Evolutionary conservation across 2,797 vertebrate species (phyloP), one percentile per base, ranked within the genome.

Genomic region (Myoxocephalus aenaeus): DNA sequence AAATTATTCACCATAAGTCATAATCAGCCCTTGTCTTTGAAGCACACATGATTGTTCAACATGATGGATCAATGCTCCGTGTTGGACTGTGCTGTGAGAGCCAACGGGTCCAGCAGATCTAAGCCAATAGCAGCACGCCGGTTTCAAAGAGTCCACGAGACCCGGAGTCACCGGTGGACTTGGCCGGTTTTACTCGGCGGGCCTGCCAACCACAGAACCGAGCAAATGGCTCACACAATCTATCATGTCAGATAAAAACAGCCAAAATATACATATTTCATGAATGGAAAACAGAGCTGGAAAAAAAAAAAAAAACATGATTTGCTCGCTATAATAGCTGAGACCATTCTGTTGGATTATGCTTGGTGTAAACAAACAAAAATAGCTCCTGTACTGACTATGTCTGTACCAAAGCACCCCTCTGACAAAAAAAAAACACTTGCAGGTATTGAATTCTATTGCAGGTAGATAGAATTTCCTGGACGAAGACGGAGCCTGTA

Each of bases 321-420:
- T 84, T 80, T 69, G 58, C 38, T 15, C 2, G 20, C 66, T 34
- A 9, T 86, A 86, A 91, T 90, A 65, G 75, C 40, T 13, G 58
- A 77, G 20, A 79, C 86, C 87, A 29, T 86, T 80, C 75, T 82
- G 75, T 64, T 69, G 70, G 50, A 65, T 79, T 53, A 65, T 70
- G 79, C 56, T 66, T 7, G 53, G 74, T 46, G 81, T 90, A 90
- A 92, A 92, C 85, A 91, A 93, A 89, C 82, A 87, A 51, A 86
- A 89, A 89, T 74, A 85, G 82, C 77, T 66, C 40, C 81, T 58
- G 51, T 69, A 67, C 65, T 77, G 65, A 77, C 66, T 38, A 3
- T 53, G 54, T 83, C 79, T 25, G 25, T 54, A 54, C 77, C 66
- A 62, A 71, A 74, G 59, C 84, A 56, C 25, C 64, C 27, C 70